Conservation (phyloP, 2,113 vertebrate species). For the Pelodiscus sinensis region DNA sequence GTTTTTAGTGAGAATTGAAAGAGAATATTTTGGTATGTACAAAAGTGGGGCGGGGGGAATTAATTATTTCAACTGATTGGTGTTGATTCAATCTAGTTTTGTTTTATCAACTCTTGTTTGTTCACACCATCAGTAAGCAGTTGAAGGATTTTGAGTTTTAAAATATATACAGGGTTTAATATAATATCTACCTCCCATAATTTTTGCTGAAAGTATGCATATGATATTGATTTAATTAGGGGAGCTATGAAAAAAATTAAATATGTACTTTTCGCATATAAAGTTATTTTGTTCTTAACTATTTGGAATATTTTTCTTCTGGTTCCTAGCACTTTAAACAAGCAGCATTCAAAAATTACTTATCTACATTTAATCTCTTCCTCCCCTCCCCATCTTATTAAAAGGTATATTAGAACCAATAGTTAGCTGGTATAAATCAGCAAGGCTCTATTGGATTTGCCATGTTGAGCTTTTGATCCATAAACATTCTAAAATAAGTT, state of each 20-base stretch:
- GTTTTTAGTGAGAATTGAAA: not conserved
- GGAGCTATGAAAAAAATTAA: not conserved
- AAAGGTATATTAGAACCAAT: not conserved
- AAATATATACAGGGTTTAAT: not conserved
- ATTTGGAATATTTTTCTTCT: not conserved
- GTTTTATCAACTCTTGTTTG: not conserved
- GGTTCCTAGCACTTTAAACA: not conserved
- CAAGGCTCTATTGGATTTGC: not conserved
- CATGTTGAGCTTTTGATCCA: not conserved
- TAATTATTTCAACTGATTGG: not conserved
- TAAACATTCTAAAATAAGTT: not conserved
- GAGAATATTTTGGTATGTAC: not conserved
- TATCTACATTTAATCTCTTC: too few relatives aligned
- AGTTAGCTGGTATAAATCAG: not conserved
- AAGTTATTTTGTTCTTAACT: not conserved
- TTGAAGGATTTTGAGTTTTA: not conserved
- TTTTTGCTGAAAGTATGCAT: not conserved
- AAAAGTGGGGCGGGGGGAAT: not conserved
- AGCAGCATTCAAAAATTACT: not conserved
- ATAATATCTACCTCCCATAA: not conserved
- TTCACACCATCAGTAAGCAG: not conserved
- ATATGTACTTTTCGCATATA: not conserved
- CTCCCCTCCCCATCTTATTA: not conserved
- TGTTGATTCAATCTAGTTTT: conserved; percentile 32
- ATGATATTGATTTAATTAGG: not conserved